These are phyloP conservation scores for Pan paniscus DNA, from an alignment of 2,113 vertebrate species.

Conservation along the genomic window DNA sequence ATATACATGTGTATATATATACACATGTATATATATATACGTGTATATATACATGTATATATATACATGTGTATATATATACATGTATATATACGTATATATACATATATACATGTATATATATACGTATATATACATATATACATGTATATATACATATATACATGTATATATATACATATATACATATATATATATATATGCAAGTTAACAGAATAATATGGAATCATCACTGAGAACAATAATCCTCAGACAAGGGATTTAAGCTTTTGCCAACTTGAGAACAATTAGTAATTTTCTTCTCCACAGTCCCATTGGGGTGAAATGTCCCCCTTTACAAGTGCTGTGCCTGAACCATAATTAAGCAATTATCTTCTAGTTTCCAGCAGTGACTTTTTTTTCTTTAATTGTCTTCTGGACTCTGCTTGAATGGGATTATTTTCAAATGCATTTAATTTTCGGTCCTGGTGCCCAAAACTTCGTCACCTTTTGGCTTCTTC, in stretches of 20 bases:
- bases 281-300: conserved; percentile 59
- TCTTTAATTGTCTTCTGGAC: conserved; percentile 25
- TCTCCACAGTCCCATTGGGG: neutral
- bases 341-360: conserved; percentile 34
- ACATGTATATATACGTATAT: no score
- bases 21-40: neutral
- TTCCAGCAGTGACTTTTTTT: conserved; percentile 36
- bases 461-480: neutral
- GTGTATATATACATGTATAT: no score
- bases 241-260: conserved; percentile 1
- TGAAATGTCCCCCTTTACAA: neutral
- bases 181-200: neutral
- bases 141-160: neutral
- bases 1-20: neutral
- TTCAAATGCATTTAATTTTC: conserved; percentile 19
- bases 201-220: conserved; percentile 29
- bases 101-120: no score
- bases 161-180: no score
- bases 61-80: no score
- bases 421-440: conserved; percentile 51
- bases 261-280: conserved; percentile 39
- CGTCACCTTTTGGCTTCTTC: conserved; percentile 24
- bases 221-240: conserved; percentile 1
- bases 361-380: conserved; percentile 62
- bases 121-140: no score